Base-by-base conservation (phyloP, 2,797 vertebrate species). In the Coranthus polyacanthus region DNA sequence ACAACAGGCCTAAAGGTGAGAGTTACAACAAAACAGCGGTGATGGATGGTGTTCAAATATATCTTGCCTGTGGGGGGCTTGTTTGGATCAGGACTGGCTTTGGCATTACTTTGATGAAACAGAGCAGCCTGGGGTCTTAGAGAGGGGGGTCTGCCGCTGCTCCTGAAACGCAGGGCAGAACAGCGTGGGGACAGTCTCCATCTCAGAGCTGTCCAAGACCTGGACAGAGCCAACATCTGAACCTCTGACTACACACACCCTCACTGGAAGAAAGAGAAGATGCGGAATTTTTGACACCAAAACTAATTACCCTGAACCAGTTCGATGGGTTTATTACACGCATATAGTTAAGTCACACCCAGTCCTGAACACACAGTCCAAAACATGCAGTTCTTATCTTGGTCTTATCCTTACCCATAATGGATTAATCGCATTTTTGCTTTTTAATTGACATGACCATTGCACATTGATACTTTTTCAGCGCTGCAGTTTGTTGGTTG, bases 61-160 rank as follows among this genome's bases (percentile, higher is more conserved):
- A 57, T 78, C 58, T 93, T 92, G 91, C 90, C 91, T 93, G 88
- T 61, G 41, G 66, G 0, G 46, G 85, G 79, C 75, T 89, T 85
- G 82, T 83, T 86, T 72, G 84, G 68, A 26, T 85, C 81, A 21
- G 82, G 84, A 67, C 79, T 81, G 75, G 81, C 62, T 83, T 72
- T 89, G 85, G 75, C 75, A 80, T 73, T 50, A 74, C 85, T 90
- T 26, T 86, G 88, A 84, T 92, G 90, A 82, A 92, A 92, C 49
- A 42, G 64, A 74, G 83, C 82, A 15, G 38, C 13, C 51, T 79
- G 84, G 47, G 62, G 15, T 73, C 61, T 79, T 71, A 86, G 21
- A 76, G 68, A 63, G 38, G 26, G 74, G 10, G 60, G 41, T 78
- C 44, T 62, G 75, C 4, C 26, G 42, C 79, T 68, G 62, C 74